Evolutionary conservation across 2,113 vertebrate species (phyloP), one percentile per base, ranked within the genome.

Genomic region (Pelobates fuscus): DNA sequence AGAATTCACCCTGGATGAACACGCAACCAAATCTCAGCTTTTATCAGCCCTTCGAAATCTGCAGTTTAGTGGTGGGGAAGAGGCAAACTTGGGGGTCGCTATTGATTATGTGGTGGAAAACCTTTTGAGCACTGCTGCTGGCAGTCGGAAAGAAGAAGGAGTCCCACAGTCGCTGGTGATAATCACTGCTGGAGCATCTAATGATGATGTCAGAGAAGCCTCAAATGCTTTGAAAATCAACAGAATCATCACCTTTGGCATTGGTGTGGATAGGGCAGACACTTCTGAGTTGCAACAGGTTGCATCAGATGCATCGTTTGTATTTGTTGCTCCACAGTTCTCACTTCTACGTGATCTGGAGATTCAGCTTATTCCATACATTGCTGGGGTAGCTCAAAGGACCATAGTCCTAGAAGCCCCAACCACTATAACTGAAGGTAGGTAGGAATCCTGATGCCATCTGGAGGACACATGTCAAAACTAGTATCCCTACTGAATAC

Each of bases 391-490:
- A 89, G 86, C 91, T 86, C 91, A 94, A 81, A 94, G 94, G 74
- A 89, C 81, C 87, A 92, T 95, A 94, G 86, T 95, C 85, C 79
- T 96, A 90, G 86, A 95, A 66, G 86, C 86, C 80, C 88, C 90
- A 85, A 94, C 84, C 88, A 86, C 94, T 85, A 83, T 95, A 87
- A 93, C 90, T 64, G 91, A 98, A 99, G 97, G 97, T 99, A 99
- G 84, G 97, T 99, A 94, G 55, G 37, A 67, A 23, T 11, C 14
- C 21, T 46, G 11, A 18, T 21, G 15, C 24, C 5, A 30, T 61
- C 20, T 71, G 44, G 15, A 18, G 44, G 44, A 17, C 32, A 37
- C 10, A 37, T 37, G 5, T n/a, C n/a, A n/a, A 41, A 5, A 41
- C 5, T 41, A 41, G 32, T 11, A 41, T 41, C 11, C 5, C 32